Percentiles rank a stretch among this genome's conserved stretches.
These are phyloP conservation scores for Ophthalmotilapia sp. DNA, from an alignment of 2,113 vertebrate genomes.

Conservation along the genomic window DNA sequence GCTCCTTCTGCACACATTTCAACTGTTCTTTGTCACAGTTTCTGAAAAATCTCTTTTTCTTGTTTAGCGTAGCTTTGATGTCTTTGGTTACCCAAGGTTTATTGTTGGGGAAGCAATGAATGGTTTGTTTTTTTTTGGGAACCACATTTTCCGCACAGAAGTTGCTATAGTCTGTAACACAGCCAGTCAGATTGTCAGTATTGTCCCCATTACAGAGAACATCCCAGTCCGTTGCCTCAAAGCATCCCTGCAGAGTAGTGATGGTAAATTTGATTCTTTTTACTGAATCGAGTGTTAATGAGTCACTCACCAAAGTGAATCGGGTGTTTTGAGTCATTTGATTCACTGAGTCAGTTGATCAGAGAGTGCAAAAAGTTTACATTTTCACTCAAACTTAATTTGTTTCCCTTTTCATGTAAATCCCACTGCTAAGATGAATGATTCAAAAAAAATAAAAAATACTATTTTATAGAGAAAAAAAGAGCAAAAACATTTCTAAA, in stretches of 20 bases:
- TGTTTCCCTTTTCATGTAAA: no score
- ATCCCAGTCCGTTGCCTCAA: background rate
- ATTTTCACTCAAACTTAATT: no score
- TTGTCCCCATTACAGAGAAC: background rate
- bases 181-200: background rate
- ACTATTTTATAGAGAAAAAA: no score
- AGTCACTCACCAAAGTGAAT: no score
- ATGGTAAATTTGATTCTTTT: no score
- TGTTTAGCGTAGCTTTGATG: rapidly evolving
- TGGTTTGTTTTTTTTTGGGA: background rate
- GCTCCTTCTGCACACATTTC: background rate
- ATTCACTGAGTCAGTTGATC: no score
- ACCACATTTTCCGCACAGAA: rapidly evolving
- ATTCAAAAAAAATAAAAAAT: no score
- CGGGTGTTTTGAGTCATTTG: no score
- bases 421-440: no score
- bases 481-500: no score
- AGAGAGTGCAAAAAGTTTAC: no score
- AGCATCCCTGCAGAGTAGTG: background rate
- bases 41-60: background rate
- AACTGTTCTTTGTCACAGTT: background rate
- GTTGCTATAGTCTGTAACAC: background rate
- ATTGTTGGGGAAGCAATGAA: background rate
- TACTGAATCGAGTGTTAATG: no score
- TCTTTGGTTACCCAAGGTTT: background rate